Percentiles rank a stretch among this genome's conserved stretches.
Evolutionary conservation across 2,113 vertebrate species (phyloP).

Genomic region (Chamaetylas fuelleborni): DNA sequence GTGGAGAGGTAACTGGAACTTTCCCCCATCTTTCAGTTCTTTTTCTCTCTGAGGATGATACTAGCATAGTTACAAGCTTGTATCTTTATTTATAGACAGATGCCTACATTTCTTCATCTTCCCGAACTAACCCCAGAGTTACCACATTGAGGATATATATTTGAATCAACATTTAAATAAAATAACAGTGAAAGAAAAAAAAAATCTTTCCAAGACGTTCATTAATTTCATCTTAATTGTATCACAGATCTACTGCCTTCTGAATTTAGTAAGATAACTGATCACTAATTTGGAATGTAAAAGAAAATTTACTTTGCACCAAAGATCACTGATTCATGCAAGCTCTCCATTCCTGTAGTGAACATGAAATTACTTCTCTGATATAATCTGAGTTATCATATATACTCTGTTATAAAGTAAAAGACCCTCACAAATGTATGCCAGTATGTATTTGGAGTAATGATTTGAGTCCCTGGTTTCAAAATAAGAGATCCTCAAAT

Average conservation of each 20-base stretch:
- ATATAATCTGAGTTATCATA: not conserved
- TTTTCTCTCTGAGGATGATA: not conserved
- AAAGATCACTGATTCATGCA: not conserved
- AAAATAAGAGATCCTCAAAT: not conserved
- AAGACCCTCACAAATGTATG: not conserved
- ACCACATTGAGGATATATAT: no score
- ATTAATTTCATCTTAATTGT: not conserved
- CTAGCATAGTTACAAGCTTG: rapidly evolving
- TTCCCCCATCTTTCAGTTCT: not conserved
- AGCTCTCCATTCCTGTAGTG: not conserved
- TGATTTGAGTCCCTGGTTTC: not conserved
- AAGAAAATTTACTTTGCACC: not conserved
- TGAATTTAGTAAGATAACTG: not conserved
- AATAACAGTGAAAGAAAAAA: not conserved
- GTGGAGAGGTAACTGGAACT: not conserved
- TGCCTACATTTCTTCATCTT: not conserved
- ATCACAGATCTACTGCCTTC: not conserved
- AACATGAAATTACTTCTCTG: not conserved
- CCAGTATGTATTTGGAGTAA: not conserved
- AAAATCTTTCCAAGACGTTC: rapidly evolving
- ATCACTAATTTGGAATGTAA: not conserved
- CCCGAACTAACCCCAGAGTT: not conserved
- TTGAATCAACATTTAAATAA: not conserved
- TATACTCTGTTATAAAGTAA: not conserved
- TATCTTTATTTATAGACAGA: not conserved